Base-by-base conservation (phyloP, 2,113 vertebrate species). In the Toxotes chatareus region DNA sequence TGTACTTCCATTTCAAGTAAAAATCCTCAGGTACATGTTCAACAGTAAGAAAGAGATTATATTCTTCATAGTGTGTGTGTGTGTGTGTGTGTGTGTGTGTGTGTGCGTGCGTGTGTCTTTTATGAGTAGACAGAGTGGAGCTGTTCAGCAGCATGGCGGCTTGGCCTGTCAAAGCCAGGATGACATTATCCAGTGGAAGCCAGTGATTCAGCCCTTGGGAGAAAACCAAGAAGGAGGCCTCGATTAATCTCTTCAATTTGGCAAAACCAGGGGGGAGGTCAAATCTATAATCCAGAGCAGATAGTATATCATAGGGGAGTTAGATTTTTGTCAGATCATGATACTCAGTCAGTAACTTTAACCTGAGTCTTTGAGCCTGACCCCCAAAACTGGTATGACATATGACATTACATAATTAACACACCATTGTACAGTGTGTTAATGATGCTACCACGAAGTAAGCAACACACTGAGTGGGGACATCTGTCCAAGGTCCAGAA, bases 241-340 rank as follows among this genome's bases (percentile, higher is more conserved):
- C 72, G 5, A 92, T 89, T 82, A 85, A 89, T 90, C 85, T 88
- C 75, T 60, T 76, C 81, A 85, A 73, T 87, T 86, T 89, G 66
- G 82, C 71, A 76, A 86, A 82, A 88, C 34, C 19, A 67, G 69
- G 53, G 75, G 74, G 85, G 76, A 79, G 75, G 86, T 74, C 87
- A 86, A 88, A 88, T 89, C 78, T 77, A 79, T 91, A 91, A 90
- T 92, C 92, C 93, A 87, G 84, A 86, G 55, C 62, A 61, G 89
- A 90, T 92, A 73, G 79, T 86, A 76, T 91, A 88, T 93, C 91
- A 93, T 78, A 76, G 71, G 55, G 73, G 75, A 82, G 84, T 87
- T 70, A 64, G 76, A 78, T 79, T 82, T 80, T 80, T 80, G 84
- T 91, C 87, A 89, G 68, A 90, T 79, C 90, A 82, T 86, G 72